A percentile compares a stretch with the other conserved stretches of the same genome.
Conservation (phyloP, 1,140 invertebrate genomes). For the Melanaphis sacchari region DNA sequence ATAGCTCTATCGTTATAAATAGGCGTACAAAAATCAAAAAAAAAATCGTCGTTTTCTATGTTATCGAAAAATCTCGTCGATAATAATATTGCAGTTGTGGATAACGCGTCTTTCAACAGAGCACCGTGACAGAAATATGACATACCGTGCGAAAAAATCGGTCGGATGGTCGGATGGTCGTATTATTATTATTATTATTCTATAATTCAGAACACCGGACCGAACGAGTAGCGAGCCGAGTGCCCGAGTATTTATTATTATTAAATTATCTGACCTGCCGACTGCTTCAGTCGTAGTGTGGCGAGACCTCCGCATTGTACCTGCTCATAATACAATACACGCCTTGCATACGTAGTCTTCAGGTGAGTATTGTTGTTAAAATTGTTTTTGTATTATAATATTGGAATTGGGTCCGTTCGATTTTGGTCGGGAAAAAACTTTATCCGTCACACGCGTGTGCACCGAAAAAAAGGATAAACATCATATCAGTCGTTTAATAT, state of each 20-base stretch:
- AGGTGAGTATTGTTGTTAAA: not conserved
- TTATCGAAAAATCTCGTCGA: not conserved
- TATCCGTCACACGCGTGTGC: not conserved
- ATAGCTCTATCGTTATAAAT: not conserved
- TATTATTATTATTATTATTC: not conserved
- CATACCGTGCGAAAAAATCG: not conserved
- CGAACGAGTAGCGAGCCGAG: not conserved
- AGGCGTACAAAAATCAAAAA: not conserved
- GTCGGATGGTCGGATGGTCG: not conserved
- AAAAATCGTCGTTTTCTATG: not conserved
- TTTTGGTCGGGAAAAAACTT: not conserved
- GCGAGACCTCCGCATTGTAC: not conserved
- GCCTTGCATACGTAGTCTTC: not conserved
- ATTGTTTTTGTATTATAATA: not conserved
- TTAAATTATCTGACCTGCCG: not conserved
- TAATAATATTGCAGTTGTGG: not conserved
- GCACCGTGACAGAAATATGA: not conserved
- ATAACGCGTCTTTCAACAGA: too few species aligned
- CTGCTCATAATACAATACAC: not conserved
- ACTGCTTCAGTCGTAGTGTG: too few species aligned
- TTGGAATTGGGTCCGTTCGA: not conserved
- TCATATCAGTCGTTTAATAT: not conserved
- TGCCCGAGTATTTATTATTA: not conserved
- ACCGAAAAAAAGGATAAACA: slow-evolving; percentile 38
- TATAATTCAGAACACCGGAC: not conserved